Evolutionary conservation across 2,888 invertebrate genomes (phyloP), one percentile per base, ranked within the genome.

Genomic region (Lasioglossum villosulum): DNA sequence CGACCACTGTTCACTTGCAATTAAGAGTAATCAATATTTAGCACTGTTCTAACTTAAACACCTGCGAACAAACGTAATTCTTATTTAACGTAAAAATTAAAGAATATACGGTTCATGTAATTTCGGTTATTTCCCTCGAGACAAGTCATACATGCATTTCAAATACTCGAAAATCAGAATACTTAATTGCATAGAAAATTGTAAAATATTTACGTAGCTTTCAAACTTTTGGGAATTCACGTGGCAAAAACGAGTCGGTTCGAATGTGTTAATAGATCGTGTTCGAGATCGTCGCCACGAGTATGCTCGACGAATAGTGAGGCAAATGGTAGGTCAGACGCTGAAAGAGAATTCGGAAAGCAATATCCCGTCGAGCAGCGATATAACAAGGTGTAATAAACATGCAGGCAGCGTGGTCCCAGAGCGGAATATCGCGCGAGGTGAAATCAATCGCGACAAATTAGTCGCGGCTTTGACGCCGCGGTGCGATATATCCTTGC

Each of bases 361-460:
- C 37, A 37, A 37, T 68, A 68, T 68, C 68, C 23, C 14, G 12
- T 12, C 56, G 12, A n/a, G 30, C 16, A 30, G 27, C 5, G 8
- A 12, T 5, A 16, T 27, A 27, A 27, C 59, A 59, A 30, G 6
- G 19, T 30, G 30, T 30, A 30, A 63, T 63, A 63, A 63, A 39
- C 70, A n/a, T n/a, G 70, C 39, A 39, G 37, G 23, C 23, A 4
- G 12, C 6, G 34, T 34, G 34, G 66, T 68, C 66, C 66, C 5
- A n/a, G 5, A n/a, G n/a, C n/a, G 39, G 70, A 39, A 39, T 70
- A 68, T 37, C 37, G 68, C 70, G 10, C n/a, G 12, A n/a, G 70
- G 39, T 12, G 70, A 70, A 39, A 70, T 39, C 39, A 70, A 70
- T 70, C 70, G 37, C 37, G 39, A 39, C n/a, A 70, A 70, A 39